These are phyloP conservation scores for Prosopocoilus inquinatus DNA, from an alignment of 2,888 invertebrate genomes.

Conservation along the genomic window DNA sequence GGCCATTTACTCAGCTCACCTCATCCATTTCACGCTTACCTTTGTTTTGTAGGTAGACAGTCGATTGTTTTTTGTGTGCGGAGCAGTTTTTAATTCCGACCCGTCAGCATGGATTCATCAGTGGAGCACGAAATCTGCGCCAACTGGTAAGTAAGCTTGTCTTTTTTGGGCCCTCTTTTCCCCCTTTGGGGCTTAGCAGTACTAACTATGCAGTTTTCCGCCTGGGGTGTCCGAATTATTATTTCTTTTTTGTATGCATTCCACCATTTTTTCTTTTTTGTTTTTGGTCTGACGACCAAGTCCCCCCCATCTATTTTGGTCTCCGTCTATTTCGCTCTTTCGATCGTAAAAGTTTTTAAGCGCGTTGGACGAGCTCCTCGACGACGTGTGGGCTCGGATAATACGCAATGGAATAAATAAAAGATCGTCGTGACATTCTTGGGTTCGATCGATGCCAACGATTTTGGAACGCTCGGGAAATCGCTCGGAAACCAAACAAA, in stretches of 20 bases:
- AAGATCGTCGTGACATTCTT: too few species aligned
- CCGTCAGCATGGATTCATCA: constrained; percentile 38
- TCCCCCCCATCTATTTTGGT: constrained; percentile 2
- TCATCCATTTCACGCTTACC: background rate
- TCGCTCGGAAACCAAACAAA: too few species aligned
- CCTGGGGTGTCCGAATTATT: too few species aligned
- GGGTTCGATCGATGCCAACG: too few species aligned
- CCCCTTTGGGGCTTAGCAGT: too few species aligned
- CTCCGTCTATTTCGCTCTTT: background rate
- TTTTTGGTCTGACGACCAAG: too few species aligned
- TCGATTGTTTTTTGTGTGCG: constrained; percentile 4
- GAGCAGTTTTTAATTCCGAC: background rate
- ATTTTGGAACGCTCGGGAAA: too few species aligned
- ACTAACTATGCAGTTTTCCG: too few species aligned
- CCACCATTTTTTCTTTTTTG: background rate
- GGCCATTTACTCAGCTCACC: background rate
- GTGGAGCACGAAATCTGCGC: constrained; percentile 52
- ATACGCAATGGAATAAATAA: background rate
- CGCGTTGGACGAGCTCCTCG: background rate
- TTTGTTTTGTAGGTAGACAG: constrained; percentile 1
- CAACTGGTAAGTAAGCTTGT: constrained; percentile 60
- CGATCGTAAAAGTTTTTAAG: background rate
- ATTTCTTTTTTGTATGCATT: constrained; percentile 16
- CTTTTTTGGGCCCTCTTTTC: too few species aligned
- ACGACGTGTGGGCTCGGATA: background rate